A percentile compares a stretch with the other conserved stretches of the same genome.
Conservation (phyloP, 2,113 vertebrate species). For the Coryphaenoides rupestris region DNA sequence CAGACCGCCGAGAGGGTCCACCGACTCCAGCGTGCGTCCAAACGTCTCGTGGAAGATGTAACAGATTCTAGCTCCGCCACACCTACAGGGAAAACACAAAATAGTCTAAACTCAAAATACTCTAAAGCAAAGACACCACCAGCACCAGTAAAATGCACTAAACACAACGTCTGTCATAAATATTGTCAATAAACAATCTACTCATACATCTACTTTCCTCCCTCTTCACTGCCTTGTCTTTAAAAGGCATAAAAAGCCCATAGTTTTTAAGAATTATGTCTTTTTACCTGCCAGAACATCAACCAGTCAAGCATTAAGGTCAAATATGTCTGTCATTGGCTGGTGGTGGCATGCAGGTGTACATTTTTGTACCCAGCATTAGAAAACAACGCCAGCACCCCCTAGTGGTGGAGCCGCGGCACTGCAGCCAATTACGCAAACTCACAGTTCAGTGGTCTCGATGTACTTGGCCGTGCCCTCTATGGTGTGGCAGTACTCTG, state of each 20-base stretch:
- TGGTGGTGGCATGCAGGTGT: too few species aligned
- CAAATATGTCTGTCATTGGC: too few species aligned
- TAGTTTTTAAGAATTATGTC: background rate
- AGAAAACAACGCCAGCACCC: background rate
- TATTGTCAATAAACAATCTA: too few species aligned
- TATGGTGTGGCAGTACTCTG: conserved; percentile 97
- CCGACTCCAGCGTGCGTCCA: conserved; percentile 94
- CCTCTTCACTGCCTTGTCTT: too few species aligned
- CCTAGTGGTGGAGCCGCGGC: conserved; percentile 12
- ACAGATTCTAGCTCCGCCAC: conserved; percentile 95
- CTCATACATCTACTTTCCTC: too few species aligned
- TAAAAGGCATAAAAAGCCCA: too few species aligned
- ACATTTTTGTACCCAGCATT: too few species aligned
- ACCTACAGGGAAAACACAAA: conserved; percentile 69
- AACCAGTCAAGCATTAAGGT: background rate
- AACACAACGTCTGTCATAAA: too few species aligned
- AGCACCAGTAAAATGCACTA: too few species aligned
- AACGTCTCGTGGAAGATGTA: conserved; percentile 99
- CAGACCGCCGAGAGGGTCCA: conserved; percentile 92
- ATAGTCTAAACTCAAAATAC: background rate
- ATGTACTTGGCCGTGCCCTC: conserved; percentile 99
- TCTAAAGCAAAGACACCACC: background rate
- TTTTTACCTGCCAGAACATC: background rate
- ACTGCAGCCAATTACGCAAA: conserved; percentile 31
- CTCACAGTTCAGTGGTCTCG: conserved; percentile 95